A percentile compares a stretch with the other conserved stretches of the same genome.
Conservation (phyloP, 1,140 invertebrate genomes). For the Drosophila varians region DNA sequence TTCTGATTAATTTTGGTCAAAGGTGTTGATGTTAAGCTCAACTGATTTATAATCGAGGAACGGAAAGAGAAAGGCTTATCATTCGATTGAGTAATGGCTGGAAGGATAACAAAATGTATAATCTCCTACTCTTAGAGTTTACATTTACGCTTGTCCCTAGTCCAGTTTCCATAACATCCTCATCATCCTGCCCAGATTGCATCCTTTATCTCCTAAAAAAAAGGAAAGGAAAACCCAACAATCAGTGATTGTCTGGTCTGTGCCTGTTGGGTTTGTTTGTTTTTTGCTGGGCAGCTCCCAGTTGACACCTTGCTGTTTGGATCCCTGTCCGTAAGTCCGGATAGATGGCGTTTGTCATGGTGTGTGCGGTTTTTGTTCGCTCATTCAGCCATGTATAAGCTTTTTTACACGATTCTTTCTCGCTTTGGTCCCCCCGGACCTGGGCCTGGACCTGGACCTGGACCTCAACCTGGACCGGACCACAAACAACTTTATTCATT, state of each 20-base stretch:
- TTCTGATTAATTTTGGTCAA: slow-evolving; percentile 14
- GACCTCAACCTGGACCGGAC: slow-evolving; percentile 31
- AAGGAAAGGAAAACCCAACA: slow-evolving; percentile 41
- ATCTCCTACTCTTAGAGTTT: not conserved
- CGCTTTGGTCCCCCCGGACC: slow-evolving; percentile 1
- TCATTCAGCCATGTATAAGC: slow-evolving; percentile 10
- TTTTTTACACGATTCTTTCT: slow-evolving; percentile 54
- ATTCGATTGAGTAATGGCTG: not conserved
- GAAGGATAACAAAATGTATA: not conserved
- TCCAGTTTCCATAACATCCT: not conserved
- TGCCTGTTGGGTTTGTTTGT: slow-evolving; percentile 36
- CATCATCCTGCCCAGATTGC: slow-evolving; percentile 8
- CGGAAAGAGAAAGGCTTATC: not conserved
- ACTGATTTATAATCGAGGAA: slow-evolving; percentile 7
- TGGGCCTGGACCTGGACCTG: slow-evolving; percentile 7
- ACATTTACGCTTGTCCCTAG: no score
- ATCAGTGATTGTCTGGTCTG: slow-evolving; percentile 71
- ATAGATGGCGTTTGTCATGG: slow-evolving; percentile 72
- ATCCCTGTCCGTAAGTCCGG: slow-evolving; percentile 17
- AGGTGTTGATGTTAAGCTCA: slow-evolving; percentile 1
- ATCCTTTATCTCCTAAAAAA: slow-evolving; percentile 16
- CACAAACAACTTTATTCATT: slow-evolving; percentile 82
- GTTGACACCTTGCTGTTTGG: slow-evolving; percentile 63
- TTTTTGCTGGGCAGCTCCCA: slow-evolving; percentile 30
- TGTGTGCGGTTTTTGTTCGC: slow-evolving; percentile 54